phyloP scores from a whole-genome alignment of 2,888 invertebrate genomes.

The Rutpela maculata region DNA sequence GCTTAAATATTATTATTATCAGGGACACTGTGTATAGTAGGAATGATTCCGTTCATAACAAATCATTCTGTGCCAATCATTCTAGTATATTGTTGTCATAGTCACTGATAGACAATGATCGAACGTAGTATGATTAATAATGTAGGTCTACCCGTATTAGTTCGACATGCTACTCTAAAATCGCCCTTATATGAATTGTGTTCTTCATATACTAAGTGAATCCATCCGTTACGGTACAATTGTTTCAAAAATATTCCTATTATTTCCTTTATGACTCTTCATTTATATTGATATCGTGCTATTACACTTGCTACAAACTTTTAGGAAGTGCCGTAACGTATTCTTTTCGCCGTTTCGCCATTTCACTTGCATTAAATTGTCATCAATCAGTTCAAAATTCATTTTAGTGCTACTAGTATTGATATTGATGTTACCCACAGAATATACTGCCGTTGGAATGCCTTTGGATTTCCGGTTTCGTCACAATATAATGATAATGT shows the following conservation, averaged over 20 bases:
- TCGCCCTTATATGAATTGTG: constrained; percentile 65
- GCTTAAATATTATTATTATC: too few species aligned
- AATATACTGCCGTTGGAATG: constrained; percentile 37
- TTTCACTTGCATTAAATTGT: constrained; percentile 41
- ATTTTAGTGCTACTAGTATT: constrained; percentile 35
- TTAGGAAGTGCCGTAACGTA: constrained; percentile 28
- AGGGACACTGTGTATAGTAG: background rate
- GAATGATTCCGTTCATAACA: background rate
- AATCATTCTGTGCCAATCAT: background rate
- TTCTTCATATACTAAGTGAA: constrained; percentile 65
- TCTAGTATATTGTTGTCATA: background rate
- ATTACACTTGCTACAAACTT: constrained; percentile 19
- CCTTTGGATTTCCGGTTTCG: constrained; percentile 40
- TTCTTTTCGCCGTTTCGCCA: constrained; percentile 34
- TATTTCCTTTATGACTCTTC: constrained; percentile 48
- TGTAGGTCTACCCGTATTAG: constrained; percentile 60
- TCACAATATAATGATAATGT: constrained; percentile 29
- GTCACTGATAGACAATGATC: background rate
- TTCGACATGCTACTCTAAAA: constrained; percentile 66
- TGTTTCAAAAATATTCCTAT: constrained; percentile 59
- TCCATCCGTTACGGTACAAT: constrained; percentile 65
- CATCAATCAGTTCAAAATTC: constrained; percentile 47
- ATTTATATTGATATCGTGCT: constrained; percentile 43
- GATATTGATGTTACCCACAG: constrained; percentile 37
- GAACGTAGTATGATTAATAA: constrained; percentile 38